Evolutionary conservation across 1,140 invertebrate species (phyloP).

Genomic region (Zaprionus kolodkinae): DNA sequence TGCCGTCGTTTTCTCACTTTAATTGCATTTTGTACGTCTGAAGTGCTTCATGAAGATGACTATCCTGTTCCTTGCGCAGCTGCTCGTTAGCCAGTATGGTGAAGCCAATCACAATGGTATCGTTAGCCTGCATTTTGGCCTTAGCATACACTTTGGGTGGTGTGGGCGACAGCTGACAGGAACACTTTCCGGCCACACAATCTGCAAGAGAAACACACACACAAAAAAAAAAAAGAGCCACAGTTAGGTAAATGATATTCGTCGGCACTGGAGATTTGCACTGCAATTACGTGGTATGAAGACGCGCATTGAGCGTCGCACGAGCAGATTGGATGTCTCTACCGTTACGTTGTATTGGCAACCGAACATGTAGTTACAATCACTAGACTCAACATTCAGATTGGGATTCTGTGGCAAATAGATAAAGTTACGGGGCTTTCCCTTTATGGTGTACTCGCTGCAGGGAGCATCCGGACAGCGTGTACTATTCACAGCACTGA

Average conservation of each 20-base stretch:
- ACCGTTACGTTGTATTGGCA: constrained; percentile 74
- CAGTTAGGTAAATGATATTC: neutral
- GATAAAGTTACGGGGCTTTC: constrained; percentile 50
- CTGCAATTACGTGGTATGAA: constrained; percentile 61
- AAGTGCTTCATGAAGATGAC: constrained; percentile 47
- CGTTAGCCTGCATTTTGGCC: constrained; percentile 63
- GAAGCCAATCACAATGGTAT: constrained; percentile 66
- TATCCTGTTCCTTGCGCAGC: constrained; percentile 50
- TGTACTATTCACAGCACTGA: constrained; percentile 69
- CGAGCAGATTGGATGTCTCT: constrained; percentile 68
- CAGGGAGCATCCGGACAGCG: constrained; percentile 70
- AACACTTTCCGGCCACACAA: constrained; percentile 67
- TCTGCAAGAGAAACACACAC: too few species aligned
- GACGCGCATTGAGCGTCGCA: constrained; percentile 49
- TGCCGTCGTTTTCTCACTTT: constrained; percentile 64
- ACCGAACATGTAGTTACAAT: constrained; percentile 78
- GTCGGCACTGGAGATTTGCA: too few species aligned
- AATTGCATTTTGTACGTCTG: constrained; percentile 62
- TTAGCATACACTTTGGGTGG: constrained; percentile 59
- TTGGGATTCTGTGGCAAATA: constrained; percentile 67
- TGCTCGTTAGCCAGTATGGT: constrained; percentile 56
- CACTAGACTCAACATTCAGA: constrained; percentile 61
- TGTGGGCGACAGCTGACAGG: constrained; percentile 49
- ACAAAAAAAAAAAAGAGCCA: too few species aligned
- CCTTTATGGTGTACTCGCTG: constrained; percentile 70